These are phyloP conservation scores for Antedon bifida DNA, from an alignment of 35 echinoderm and acorn worm genomes.

Conservation along the genomic window DNA sequence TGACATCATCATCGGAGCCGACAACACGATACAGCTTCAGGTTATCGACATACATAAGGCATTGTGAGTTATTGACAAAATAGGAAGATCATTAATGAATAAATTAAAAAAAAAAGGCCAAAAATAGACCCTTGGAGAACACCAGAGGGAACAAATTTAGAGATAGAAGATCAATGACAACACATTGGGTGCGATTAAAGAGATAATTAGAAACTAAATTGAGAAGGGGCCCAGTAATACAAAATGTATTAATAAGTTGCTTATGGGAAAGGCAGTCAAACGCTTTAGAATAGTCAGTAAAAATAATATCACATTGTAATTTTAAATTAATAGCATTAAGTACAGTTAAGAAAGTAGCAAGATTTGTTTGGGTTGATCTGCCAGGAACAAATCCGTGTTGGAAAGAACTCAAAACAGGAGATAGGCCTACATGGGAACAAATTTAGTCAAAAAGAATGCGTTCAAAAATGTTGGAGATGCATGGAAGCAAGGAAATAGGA, in stretches of 20 bases:
- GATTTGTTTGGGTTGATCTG: neutral
- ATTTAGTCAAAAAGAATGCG: too few relatives aligned
- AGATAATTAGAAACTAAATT: neutral
- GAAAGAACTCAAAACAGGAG: too few relatives aligned
- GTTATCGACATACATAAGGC: neutral
- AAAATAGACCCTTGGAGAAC: neutral
- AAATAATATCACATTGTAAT: neutral
- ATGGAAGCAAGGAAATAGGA: too few relatives aligned
- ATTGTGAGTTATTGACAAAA: neutral
- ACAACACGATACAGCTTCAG: neutral
- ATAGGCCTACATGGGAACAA: too few relatives aligned
- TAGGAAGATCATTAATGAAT: neutral
- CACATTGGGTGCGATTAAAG: neutral
- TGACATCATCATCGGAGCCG: neutral
- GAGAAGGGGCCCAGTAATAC: neutral
- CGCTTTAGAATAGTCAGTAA: neutral
- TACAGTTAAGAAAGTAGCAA: neutral
- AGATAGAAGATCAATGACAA: neutral
- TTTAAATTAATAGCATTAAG: neutral
- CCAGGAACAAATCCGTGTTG: neutral
- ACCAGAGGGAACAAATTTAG: neutral
- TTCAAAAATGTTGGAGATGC: too few relatives aligned
- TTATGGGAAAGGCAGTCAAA: neutral
- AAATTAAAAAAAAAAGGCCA: neutral
- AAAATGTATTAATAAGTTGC: neutral